A percentile compares a stretch with the other conserved stretches of the same genome.
These are phyloP conservation scores for Diacarnus erythraeanus DNA, from an alignment of 37 sponge, comb jelly and placozoan species.

Conservation along the genomic window DNA sequence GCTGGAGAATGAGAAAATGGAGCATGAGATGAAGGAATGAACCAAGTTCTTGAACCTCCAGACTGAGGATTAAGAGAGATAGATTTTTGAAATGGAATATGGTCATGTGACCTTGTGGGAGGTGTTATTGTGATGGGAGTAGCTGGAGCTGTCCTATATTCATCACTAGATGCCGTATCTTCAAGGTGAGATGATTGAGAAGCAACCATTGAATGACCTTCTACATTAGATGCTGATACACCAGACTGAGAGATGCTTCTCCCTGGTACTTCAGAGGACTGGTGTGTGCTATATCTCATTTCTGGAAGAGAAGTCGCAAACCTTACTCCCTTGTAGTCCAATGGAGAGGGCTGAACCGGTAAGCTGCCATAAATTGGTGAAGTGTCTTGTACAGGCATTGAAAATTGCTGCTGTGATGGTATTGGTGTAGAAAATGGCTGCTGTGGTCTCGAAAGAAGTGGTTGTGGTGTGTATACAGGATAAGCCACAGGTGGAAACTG, in stretches of 20 bases:
- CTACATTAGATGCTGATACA: neutral
- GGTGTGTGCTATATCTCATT: neutral
- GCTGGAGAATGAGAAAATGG: neutral
- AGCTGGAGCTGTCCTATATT: neutral
- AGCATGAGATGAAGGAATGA: neutral
- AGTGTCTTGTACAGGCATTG: too few relatives aligned
- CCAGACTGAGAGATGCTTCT: neutral
- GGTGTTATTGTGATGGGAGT: neutral
- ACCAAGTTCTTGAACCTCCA: too few relatives aligned
- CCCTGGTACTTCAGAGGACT: neutral
- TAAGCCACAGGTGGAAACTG: neutral
- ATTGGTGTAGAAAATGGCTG: too few relatives aligned
- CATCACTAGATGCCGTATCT: neutral
- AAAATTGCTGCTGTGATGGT: too few relatives aligned
- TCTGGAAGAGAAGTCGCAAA: neutral
- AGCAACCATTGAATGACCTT: neutral
- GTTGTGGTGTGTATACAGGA: neutral
- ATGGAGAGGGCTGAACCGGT: neutral
- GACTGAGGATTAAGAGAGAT: neutral
- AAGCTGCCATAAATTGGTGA: too few relatives aligned
- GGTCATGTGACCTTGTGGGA: neutral
- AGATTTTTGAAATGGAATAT: neutral
- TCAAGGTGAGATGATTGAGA: neutral
- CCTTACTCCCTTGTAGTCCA: neutral
- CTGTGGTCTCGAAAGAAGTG: neutral